A percentile compares a stretch with the other conserved stretches of the same genome.
phyloP scores from a whole-genome alignment of 2,797 vertebrate genomes.

The Yasuhikotakia modesta region DNA sequence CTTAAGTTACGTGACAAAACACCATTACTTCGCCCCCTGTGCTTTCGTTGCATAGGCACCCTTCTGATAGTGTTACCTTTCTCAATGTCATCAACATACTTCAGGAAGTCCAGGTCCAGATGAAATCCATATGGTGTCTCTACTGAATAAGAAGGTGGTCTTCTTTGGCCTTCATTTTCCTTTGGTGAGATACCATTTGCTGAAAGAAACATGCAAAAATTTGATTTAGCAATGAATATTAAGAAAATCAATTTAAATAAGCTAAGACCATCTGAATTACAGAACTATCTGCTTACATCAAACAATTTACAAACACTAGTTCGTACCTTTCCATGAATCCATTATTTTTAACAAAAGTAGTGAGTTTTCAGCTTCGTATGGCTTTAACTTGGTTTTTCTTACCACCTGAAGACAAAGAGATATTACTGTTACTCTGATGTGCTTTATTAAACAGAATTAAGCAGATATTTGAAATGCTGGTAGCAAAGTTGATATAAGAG shows the following conservation, averaged over 20 bases:
- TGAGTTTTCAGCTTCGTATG: constrained; percentile 23
- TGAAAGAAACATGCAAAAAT: constrained; percentile 61
- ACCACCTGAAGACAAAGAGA: constrained; percentile 40
- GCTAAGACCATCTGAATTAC: too few species aligned
- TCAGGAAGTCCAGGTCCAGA: constrained; percentile 94
- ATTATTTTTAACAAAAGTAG: constrained; percentile 60
- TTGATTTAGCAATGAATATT: neutral
- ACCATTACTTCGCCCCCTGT: constrained; percentile 85
- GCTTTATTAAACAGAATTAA: constrained; percentile 17
- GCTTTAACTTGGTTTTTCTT: constrained; percentile 49
- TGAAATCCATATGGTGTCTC: constrained; percentile 96
- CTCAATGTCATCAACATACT: constrained; percentile 98
- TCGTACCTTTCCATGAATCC: constrained; percentile 73
- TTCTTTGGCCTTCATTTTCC: constrained; percentile 79
- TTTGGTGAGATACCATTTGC: constrained; percentile 74
- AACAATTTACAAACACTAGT: neutral
- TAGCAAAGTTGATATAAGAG: constrained; percentile 9
- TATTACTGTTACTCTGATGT: neutral
- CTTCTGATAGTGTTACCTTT: constrained; percentile 94
- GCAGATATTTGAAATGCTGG: neutral
- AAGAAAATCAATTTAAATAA: neutral
- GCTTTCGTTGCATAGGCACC: constrained; percentile 86
- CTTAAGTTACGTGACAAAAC: constrained; percentile 90
- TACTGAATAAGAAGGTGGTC: constrained; percentile 85
- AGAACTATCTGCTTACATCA: neutral